These are phyloP conservation scores for Diorhabda elongata DNA, from an alignment of 1,140 invertebrate genomes.

Conservation along the genomic window DNA sequence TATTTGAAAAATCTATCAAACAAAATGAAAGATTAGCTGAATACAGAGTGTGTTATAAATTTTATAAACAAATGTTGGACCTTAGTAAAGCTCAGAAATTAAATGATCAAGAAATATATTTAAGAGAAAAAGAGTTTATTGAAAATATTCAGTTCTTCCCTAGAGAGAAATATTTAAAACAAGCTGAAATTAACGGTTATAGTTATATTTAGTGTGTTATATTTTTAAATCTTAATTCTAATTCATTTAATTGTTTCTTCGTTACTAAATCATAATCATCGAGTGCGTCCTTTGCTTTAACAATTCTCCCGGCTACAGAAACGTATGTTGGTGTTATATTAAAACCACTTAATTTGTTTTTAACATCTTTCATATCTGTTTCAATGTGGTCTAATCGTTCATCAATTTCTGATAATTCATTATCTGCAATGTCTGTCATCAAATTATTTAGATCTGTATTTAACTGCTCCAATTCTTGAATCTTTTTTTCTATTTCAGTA, in stretches of 20 bases:
- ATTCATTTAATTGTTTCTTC: constrained; percentile 8
- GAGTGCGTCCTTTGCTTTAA: not conserved
- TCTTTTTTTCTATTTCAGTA: not conserved
- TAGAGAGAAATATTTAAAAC: too few species aligned
- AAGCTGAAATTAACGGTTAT: too few species aligned
- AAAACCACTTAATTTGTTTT: not conserved
- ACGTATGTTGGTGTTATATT: not conserved
- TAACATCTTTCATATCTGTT: too few species aligned
- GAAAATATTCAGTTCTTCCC: too few species aligned
- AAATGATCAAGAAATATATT: too few species aligned
- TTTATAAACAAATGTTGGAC: too few species aligned
- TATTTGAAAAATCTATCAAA: too few species aligned
- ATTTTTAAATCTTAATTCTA: not conserved
- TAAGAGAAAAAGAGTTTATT: too few species aligned
- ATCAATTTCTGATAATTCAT: not conserved
- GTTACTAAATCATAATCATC: constrained; percentile 6
- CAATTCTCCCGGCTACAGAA: not conserved
- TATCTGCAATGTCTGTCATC: not conserved
- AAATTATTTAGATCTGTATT: constrained; percentile 1
- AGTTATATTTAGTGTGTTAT: too few species aligned
- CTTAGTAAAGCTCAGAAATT: too few species aligned
- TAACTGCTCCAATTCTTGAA: constrained; percentile 1
- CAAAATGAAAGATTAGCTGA: too few species aligned
- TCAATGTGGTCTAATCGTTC: not conserved
- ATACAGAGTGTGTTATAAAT: too few species aligned